Evolutionary conservation across 2,888 invertebrate genomes (phyloP).

Genomic region (Sphaerophoria taeniata): DNA sequence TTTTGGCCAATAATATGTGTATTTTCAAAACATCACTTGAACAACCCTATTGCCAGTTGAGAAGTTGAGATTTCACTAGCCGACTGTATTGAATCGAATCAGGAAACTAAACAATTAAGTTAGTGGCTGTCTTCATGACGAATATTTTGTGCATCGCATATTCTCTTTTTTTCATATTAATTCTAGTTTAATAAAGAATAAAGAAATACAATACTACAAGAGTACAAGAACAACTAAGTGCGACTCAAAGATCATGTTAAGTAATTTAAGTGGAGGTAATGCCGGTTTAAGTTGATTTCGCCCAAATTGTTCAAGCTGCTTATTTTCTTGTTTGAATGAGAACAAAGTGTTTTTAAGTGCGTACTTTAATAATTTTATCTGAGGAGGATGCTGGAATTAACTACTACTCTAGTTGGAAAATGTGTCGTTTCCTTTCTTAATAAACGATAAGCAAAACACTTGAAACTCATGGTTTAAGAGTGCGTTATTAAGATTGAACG

Average conservation of each 20-base stretch:
- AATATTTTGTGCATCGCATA: not conserved
- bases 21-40: too few relatives aligned
- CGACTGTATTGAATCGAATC: not conserved
- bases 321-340: conserved; percentile 1
- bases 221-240: not conserved
- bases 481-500: too few relatives aligned
- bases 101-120: conserved; percentile 34
- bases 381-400: not conserved
- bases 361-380: not conserved
- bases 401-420: not conserved
- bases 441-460: not conserved
- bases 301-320: conserved; percentile 18
- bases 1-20: too few relatives aligned
- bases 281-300: not conserved
- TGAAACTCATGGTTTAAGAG: not conserved
- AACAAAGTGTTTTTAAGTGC: conserved; percentile 11
- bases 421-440: too few relatives aligned
- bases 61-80: too few relatives aligned
- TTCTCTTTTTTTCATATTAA: too few relatives aligned
- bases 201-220: not conserved
- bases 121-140: not conserved
- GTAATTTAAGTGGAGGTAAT: not conserved
- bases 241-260: not conserved
- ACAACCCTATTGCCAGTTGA: not conserved
- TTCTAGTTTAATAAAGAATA: too few relatives aligned